Conservation (phyloP, 2,113 vertebrate genomes). For the Cheirogaleus medius region DNA sequence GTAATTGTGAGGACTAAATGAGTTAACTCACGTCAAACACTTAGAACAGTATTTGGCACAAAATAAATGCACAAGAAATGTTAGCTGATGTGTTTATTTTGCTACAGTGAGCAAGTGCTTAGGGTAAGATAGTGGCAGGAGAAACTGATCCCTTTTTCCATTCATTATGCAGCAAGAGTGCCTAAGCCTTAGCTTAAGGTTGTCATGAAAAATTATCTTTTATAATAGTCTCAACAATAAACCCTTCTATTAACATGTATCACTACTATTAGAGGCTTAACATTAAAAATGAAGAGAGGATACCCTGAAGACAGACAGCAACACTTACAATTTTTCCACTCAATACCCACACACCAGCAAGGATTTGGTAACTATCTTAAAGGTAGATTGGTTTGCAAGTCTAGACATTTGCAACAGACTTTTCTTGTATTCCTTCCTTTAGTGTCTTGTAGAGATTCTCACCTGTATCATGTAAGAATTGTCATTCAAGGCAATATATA, state of each 20-base stretch:
- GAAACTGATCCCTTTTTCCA: background rate
- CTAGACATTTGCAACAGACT: background rate
- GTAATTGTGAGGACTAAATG: background rate
- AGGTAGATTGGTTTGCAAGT: background rate
- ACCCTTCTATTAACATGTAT: background rate
- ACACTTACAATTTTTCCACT: background rate
- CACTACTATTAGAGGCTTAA: background rate
- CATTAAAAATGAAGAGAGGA: background rate
- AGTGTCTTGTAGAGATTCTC: background rate
- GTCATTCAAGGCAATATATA: background rate
- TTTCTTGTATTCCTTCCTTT: background rate
- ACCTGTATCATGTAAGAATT: background rate
- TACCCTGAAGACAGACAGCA: background rate
- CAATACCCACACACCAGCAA: background rate
- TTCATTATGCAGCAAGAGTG: background rate
- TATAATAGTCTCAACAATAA: background rate
- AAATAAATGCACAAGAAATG: background rate
- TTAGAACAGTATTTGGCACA: background rate
- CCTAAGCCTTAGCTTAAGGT: background rate
- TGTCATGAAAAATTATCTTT: slow-evolving; percentile 28
- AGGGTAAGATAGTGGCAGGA: background rate
- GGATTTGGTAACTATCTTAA: background rate
- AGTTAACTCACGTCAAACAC: background rate
- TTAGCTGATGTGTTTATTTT: background rate
- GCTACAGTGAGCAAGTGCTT: background rate